Conservation (phyloP, 1,140 invertebrate species). For the Brachystomella parvula region DNA sequence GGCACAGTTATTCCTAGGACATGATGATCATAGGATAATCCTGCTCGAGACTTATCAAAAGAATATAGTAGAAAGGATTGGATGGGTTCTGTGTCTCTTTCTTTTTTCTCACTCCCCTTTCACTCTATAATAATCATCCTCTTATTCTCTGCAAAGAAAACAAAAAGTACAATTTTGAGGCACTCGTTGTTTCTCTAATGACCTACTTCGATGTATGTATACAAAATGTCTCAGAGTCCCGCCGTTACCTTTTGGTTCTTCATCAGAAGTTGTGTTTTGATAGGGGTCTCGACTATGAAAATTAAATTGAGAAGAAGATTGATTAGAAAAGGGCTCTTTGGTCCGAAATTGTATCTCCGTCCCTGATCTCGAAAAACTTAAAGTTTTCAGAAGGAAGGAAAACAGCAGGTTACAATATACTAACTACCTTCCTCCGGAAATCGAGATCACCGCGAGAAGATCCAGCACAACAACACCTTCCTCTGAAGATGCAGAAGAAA, state of each 20-base stretch:
- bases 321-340: too few relatives aligned
- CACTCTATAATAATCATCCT: not conserved
- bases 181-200: slow-evolving; percentile 3
- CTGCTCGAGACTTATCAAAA: slow-evolving; percentile 8
- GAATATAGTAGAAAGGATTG: not conserved
- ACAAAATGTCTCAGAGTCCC: not conserved
- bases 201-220: slow-evolving; percentile 12
- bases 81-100: not conserved
- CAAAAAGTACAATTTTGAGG: not conserved
- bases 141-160: not conserved
- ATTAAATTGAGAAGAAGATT: too few relatives aligned
- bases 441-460: too few relatives aligned
- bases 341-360: too few relatives aligned
- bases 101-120: not conserved
- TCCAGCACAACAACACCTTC: too few relatives aligned
- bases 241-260: not conserved
- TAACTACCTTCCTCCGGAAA: too few relatives aligned
- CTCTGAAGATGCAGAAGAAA: too few relatives aligned
- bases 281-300: too few relatives aligned
- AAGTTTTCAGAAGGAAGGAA: too few relatives aligned
- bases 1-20: not conserved
- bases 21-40: not conserved
- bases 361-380: too few relatives aligned
- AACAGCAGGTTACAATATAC: too few relatives aligned
- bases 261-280: too few relatives aligned